phyloP scores from a whole-genome alignment of 2,113 vertebrate species.

The Dipodomys ordii region DNA sequence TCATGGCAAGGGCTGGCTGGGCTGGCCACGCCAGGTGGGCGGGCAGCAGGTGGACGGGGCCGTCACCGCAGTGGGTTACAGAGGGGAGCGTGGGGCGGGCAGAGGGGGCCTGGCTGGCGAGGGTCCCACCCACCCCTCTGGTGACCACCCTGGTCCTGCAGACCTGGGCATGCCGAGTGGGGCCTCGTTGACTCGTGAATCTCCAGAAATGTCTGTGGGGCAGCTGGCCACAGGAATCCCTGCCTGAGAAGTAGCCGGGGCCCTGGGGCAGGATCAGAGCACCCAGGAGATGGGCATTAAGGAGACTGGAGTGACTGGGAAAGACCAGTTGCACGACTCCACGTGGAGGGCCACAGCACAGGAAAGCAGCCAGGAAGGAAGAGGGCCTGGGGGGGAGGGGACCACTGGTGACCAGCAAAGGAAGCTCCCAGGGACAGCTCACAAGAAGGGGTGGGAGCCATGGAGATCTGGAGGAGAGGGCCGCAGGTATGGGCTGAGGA shows the following conservation, averaged over 20 bases:
- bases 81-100: background rate
- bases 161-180: background rate
- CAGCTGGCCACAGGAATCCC: background rate
- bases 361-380: background rate
- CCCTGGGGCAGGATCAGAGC: background rate
- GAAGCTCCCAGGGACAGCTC: no score
- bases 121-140: no score
- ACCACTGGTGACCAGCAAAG: rapidly evolving
- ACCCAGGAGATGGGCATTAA: background rate
- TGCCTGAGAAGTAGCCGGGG: background rate
- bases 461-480: background rate
- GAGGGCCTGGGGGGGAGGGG: rapidly evolving
- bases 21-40: background rate
- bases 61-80: background rate
- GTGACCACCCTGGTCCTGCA: background rate
- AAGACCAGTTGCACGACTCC: background rate
- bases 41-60: no score
- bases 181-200: rapidly evolving
- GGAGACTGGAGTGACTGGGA: background rate
- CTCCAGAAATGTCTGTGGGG: background rate
- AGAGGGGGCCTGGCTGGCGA: background rate
- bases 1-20: no score
- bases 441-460: background rate
- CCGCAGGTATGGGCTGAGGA: no score
- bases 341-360: background rate